These are phyloP conservation scores for Idaea biselata DNA, from an alignment of 2,888 invertebrate genomes.

Conservation along the genomic window DNA sequence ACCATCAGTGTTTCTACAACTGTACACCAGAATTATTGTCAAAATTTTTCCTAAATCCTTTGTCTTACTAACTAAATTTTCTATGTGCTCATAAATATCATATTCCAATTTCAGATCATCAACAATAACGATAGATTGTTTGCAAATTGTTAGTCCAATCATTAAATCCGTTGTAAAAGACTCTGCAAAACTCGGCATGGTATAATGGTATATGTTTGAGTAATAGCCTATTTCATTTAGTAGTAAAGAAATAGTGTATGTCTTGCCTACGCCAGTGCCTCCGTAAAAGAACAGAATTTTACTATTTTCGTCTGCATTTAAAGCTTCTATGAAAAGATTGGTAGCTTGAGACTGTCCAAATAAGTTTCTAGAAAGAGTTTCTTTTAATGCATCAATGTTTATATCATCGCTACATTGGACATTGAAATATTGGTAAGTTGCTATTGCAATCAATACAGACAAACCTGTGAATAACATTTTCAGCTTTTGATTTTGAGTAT, in stretches of 20 bases:
- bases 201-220: constrained; percentile 68
- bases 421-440: constrained; percentile 40
- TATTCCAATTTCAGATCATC: constrained; percentile 59
- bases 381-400: constrained; percentile 36
- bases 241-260: constrained; percentile 56
- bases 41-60: constrained; percentile 49
- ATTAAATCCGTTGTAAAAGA: constrained; percentile 54
- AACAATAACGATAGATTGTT: constrained; percentile 54
- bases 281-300: constrained; percentile 67
- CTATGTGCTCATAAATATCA: constrained; percentile 42
- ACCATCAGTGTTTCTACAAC: constrained; percentile 48
- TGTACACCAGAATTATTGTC: constrained; percentile 62
- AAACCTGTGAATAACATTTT: constrained; percentile 28
- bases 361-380: constrained; percentile 43
- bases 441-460: constrained; percentile 38
- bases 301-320: constrained; percentile 39
- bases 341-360: constrained; percentile 60
- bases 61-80: constrained; percentile 51
- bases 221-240: constrained; percentile 47
- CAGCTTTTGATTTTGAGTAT: constrained; percentile 19
- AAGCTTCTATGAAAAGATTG: constrained; percentile 42
- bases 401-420: constrained; percentile 52
- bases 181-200: constrained; percentile 61
- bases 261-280: constrained; percentile 73
- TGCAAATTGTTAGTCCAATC: constrained; percentile 59